Conservation (phyloP, 2,888 invertebrate species). For the Hartigia nigra region DNA sequence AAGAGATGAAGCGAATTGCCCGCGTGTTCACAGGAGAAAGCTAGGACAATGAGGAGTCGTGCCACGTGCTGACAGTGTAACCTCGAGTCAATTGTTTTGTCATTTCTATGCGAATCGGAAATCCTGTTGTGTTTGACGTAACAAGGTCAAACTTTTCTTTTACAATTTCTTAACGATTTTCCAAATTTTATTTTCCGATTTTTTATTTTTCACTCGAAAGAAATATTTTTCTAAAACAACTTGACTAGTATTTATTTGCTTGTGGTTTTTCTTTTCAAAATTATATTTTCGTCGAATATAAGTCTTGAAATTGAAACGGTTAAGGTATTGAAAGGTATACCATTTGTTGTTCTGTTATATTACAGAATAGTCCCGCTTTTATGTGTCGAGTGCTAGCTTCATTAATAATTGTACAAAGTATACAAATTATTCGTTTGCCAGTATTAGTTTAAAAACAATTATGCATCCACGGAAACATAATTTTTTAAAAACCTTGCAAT, state of each 20-base stretch:
- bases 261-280: not conserved
- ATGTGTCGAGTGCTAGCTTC: too few species aligned
- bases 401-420: too few species aligned
- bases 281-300: too few species aligned
- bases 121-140: not conserved
- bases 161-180: not conserved
- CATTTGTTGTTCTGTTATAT: too few species aligned
- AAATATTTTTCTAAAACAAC: not conserved
- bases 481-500: too few species aligned
- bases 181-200: not conserved
- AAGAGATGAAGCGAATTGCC: slow-evolving; percentile 13
- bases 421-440: too few species aligned
- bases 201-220: not conserved
- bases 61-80: slow-evolving; percentile 43
- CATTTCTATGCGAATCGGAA: not conserved
- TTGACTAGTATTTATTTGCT: not conserved
- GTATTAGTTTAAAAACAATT: too few species aligned
- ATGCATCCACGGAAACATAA: too few species aligned
- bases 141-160: not conserved
- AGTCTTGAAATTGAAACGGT: too few species aligned
- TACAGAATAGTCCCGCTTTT: too few species aligned
- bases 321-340: too few species aligned
- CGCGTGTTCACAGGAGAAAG: slow-evolving; percentile 15
- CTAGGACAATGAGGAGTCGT: slow-evolving; percentile 33
- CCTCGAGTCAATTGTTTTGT: not conserved